Evolutionary conservation across 2,797 vertebrate genomes (phyloP).

Genomic region (Leptatherina wallacei): DNA sequence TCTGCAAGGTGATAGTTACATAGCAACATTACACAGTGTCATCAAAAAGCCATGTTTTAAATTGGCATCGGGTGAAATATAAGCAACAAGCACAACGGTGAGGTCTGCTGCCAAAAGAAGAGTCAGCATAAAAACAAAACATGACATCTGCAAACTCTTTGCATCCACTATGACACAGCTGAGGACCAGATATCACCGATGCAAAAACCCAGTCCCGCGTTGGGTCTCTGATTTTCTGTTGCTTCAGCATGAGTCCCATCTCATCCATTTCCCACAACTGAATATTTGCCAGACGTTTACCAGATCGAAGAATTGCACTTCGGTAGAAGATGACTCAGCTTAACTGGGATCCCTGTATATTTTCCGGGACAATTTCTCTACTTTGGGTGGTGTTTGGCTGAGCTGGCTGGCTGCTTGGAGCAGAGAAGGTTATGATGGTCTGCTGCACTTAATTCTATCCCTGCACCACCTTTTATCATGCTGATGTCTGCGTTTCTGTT

Average conservation of each 20-base stretch:
- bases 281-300: not conserved
- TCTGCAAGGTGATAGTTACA: no score
- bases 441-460: not conserved
- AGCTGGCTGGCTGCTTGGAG: not conserved
- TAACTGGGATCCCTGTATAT: not conserved
- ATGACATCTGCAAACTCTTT: constrained; percentile 1
- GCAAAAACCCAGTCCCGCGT: not conserved
- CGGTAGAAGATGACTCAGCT: not conserved
- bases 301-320: not conserved
- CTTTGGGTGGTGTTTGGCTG: not conserved
- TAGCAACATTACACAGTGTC: no score
- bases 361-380: not conserved
- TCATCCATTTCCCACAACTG: not conserved
- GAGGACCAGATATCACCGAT: constrained; percentile 3
- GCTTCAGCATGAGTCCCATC: not conserved
- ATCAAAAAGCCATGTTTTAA: no score
- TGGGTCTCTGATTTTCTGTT: no score
- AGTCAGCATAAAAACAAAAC: no score
- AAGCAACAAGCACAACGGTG: no score
- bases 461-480: not conserved
- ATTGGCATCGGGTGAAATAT: no score
- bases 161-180: constrained; percentile 12
- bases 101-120: no score
- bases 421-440: not conserved
- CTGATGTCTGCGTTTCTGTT: not conserved